phyloP scores from a whole-genome alignment of 2,113 vertebrate species.

The Dunckerocampus dactyliophorus region DNA sequence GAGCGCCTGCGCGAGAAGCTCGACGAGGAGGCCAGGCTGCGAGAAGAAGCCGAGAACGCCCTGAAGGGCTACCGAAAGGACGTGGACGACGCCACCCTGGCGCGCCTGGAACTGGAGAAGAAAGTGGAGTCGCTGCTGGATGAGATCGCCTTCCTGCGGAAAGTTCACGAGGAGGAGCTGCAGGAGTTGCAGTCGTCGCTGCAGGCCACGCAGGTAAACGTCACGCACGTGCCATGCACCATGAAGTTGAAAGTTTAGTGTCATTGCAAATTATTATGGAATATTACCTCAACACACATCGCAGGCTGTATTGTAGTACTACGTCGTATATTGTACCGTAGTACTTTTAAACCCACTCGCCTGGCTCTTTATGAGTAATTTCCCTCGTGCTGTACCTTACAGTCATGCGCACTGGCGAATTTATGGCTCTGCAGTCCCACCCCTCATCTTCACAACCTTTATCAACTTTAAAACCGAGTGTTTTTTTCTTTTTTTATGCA shows the following conservation, averaged over 20 bases:
- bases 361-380: background rate
- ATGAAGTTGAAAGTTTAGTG: no score
- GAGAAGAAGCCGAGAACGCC: conserved; percentile 72
- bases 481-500: background rate
- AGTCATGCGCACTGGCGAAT: conserved; percentile 48
- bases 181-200: conserved; percentile 74
- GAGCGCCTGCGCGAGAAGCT: conserved; percentile 69
- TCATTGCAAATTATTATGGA: no score
- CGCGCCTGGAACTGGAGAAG: conserved; percentile 77
- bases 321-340: no score
- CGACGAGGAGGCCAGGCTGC: conserved; percentile 69
- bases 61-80: conserved; percentile 73
- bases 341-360: no score
- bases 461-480: no score
- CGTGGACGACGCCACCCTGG: conserved; percentile 74
- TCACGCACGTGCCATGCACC: background rate
- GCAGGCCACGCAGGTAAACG: conserved; percentile 73
- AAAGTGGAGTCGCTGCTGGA: conserved; percentile 78
- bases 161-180: conserved; percentile 78
- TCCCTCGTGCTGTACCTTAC: conserved; percentile 2
- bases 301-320: no score
- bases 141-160: conserved; percentile 80
- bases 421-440: conserved; percentile 65
- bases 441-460: background rate
- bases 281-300: no score